Percentiles rank a stretch among this genome's conserved stretches.
Conservation (phyloP, 2,113 vertebrate species). For the Xiphophorus couchianus region DNA sequence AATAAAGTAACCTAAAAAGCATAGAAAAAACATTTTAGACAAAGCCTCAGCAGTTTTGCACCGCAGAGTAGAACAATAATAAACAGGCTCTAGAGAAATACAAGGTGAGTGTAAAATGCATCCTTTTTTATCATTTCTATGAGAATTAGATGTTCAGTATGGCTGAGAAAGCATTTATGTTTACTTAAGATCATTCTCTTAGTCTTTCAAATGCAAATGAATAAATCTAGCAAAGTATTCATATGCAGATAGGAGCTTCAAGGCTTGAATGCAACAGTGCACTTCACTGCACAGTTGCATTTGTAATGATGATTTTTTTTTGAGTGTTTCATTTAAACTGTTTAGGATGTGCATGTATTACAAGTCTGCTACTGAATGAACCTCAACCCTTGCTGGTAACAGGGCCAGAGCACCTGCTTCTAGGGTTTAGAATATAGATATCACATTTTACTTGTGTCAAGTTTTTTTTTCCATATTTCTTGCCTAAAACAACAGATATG, state of each 20-base stretch:
- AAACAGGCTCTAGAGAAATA: background rate
- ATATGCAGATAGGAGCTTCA: slow-evolving; percentile 65
- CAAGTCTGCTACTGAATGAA: slow-evolving; percentile 51
- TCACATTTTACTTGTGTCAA: background rate
- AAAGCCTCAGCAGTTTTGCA: slow-evolving; percentile 18
- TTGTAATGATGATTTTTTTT: slow-evolving; percentile 41
- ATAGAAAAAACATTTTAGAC: slow-evolving; percentile 9
- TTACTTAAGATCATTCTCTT: slow-evolving; percentile 52
- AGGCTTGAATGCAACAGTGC: slow-evolving; percentile 38
- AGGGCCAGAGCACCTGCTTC: slow-evolving; percentile 43
- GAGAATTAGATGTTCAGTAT: background rate
- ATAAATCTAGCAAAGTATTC: slow-evolving; percentile 46
- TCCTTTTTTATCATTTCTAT: background rate
- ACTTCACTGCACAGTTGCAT: slow-evolving; percentile 33
- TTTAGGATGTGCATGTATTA: slow-evolving; percentile 57
- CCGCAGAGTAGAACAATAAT: background rate
- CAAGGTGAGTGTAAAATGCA: background rate
- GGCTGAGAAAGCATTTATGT: slow-evolving; percentile 6
- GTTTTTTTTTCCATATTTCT: background rate
- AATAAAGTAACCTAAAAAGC: background rate
- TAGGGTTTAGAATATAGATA: background rate
- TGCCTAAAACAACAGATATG: too few relatives aligned
- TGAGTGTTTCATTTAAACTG: slow-evolving; percentile 39
- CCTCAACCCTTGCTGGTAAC: slow-evolving; percentile 58
- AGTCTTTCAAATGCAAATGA: slow-evolving; percentile 59